A percentile compares a stretch with the other conserved stretches of the same genome.
These are phyloP conservation scores for Hydrozoanthus tunicans DNA, from an alignment of 64 coral and sea anemone species.

Conservation along the genomic window DNA sequence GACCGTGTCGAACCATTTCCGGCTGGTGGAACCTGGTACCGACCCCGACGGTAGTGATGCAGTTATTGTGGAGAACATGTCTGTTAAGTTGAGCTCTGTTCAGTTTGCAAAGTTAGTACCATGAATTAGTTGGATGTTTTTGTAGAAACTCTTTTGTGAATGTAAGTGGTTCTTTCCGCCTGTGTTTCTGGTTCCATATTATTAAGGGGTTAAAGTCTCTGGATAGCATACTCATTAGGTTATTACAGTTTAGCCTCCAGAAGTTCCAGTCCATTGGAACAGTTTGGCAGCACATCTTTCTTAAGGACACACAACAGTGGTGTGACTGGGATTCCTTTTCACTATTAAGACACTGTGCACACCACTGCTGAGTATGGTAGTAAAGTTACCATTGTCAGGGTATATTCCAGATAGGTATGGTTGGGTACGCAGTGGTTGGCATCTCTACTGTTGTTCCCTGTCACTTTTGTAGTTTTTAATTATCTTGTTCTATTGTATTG, in stretches of 20 bases:
- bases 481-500: not conserved
- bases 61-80: slow-evolving; percentile 87
- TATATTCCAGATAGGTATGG: too few species aligned
- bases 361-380: too few species aligned
- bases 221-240: too few species aligned
- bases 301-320: too few species aligned
- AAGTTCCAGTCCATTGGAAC: too few species aligned
- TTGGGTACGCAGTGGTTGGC: not conserved
- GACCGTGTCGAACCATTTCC: slow-evolving; percentile 76
- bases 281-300: too few species aligned
- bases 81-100: slow-evolving; percentile 81
- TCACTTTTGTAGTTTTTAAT: too few species aligned
- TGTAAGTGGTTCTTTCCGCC: not conserved
- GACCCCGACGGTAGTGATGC: slow-evolving; percentile 69
- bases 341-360: too few species aligned
- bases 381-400: too few species aligned
- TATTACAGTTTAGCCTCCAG: too few species aligned
- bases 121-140: not conserved
- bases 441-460: not conserved
- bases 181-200: not conserved
- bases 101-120: slow-evolving; percentile 79
- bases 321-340: too few species aligned
- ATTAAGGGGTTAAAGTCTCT: not conserved
- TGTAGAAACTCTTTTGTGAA: not conserved
- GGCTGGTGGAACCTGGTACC: slow-evolving; percentile 43